Percentiles rank a stretch among this genome's conserved stretches.
phyloP scores from a whole-genome alignment of 2,113 vertebrate genomes.

The Pomatorhinus ruficollis region DNA sequence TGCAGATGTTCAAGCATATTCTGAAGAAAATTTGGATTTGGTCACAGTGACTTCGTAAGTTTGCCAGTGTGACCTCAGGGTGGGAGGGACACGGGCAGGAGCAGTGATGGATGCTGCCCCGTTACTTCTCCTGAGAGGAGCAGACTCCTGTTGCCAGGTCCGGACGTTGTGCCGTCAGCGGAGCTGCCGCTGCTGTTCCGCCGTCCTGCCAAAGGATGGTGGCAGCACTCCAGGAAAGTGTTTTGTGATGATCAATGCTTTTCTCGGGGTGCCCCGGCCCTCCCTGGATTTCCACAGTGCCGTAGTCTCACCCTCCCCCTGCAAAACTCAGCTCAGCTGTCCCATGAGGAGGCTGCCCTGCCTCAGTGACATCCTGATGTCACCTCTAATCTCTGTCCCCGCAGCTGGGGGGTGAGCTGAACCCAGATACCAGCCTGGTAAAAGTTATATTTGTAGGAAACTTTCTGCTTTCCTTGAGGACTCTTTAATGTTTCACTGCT shows the following conservation, averaged over 20 bases:
- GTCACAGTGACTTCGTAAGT: neutral
- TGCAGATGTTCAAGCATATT: rapidly evolving
- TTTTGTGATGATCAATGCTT: neutral
- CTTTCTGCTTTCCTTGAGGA: neutral
- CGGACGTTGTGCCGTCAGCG: neutral
- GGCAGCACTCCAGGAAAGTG: neutral
- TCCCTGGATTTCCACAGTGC: neutral
- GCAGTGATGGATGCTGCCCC: neutral
- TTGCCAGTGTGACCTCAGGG: neutral
- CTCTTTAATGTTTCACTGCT: neutral
- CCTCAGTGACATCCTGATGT: neutral
- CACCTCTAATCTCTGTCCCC: neutral
- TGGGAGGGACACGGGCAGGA: neutral
- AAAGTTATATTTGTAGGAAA: neutral
- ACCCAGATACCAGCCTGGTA: neutral
- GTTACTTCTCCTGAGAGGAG: neutral
- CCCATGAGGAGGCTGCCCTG: neutral
- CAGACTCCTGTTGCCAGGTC: neutral
- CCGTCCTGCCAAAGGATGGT: neutral
- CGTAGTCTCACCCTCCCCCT: neutral
- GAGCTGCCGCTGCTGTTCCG: neutral
- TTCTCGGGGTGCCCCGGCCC: neutral
- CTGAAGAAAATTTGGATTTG: neutral
- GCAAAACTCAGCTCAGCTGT: neutral
- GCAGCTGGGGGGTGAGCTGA: neutral